Conservation (phyloP, 2,797 vertebrate genomes). For the Carduelis carduelis region DNA sequence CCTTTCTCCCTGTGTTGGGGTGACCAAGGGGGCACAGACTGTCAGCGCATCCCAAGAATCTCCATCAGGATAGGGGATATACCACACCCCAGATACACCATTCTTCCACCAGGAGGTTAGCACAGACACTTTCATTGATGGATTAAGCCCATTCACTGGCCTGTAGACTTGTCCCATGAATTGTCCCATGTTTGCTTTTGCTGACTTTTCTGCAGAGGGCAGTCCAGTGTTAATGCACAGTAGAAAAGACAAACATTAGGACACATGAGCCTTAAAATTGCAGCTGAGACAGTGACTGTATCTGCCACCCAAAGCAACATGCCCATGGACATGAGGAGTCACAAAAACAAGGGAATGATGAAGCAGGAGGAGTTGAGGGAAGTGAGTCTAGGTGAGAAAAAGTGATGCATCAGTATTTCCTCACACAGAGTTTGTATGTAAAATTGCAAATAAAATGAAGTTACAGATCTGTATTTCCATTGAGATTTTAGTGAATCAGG, state of each 20-base stretch:
- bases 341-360: not conserved
- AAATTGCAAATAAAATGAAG: not conserved
- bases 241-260: not conserved
- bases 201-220: not conserved
- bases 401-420: not conserved
- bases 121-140: not conserved
- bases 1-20: not conserved
- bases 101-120: not conserved
- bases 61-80: not conserved
- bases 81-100: not conserved
- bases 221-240: not conserved
- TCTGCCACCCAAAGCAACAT: not conserved
- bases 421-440: fast-evolving
- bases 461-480: not conserved
- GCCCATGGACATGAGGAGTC: not conserved
- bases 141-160: not conserved
- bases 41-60: not conserved
- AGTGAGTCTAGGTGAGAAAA: not conserved
- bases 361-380: not conserved
- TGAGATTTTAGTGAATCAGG: not conserved
- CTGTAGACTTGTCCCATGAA: not conserved
- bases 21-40: not conserved
- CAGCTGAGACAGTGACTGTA: not conserved
- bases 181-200: not conserved
- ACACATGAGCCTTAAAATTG: not conserved